phyloP scores from a whole-genome alignment of 2,888 invertebrate genomes.

The Cephus sareptanus region DNA sequence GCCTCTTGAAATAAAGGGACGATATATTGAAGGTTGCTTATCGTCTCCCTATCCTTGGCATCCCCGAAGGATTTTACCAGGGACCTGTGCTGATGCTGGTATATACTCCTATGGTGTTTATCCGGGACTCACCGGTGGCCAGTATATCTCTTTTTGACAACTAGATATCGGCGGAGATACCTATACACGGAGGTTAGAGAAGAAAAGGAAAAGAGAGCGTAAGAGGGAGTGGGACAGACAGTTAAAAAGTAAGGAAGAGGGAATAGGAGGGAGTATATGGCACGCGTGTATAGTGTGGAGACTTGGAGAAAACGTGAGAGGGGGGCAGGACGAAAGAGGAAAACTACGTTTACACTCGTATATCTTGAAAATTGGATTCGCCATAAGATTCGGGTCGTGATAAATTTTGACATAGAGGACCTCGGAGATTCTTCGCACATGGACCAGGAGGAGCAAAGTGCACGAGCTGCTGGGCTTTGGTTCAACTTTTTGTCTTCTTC shows the following conservation, averaged over 20 bases:
- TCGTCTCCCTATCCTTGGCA: slow-evolving; percentile 25
- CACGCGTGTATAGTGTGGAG: slow-evolving; percentile 12
- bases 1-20: not conserved
- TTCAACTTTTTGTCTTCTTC: not conserved
- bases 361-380: slow-evolving; percentile 62
- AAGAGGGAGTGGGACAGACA: slow-evolving; percentile 22
- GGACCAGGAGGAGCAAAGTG: not conserved
- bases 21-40: slow-evolving; percentile 50
- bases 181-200: slow-evolving; percentile 36
- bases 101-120: not conserved
- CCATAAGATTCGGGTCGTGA: slow-evolving; percentile 54
- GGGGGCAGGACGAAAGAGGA: slow-evolving; percentile 14
- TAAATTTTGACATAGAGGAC: slow-evolving; percentile 49
- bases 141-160: slow-evolving; percentile 57
- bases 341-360: slow-evolving; percentile 48
- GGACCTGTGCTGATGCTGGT: slow-evolving; percentile 12
- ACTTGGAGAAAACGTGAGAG: slow-evolving; percentile 22
- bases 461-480: not conserved
- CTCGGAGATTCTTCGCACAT: slow-evolving; percentile 20
- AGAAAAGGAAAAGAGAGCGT: slow-evolving; percentile 28
- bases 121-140: slow-evolving; percentile 12
- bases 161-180: slow-evolving; percentile 33
- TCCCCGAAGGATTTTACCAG: slow-evolving; percentile 29
- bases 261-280: slow-evolving; percentile 5
- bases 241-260: slow-evolving; percentile 6